Percentiles rank a stretch among this genome's conserved stretches.
Evolutionary conservation across 2,113 vertebrate genomes (phyloP).

Genomic region (Microtus pennsylvanicus): DNA sequence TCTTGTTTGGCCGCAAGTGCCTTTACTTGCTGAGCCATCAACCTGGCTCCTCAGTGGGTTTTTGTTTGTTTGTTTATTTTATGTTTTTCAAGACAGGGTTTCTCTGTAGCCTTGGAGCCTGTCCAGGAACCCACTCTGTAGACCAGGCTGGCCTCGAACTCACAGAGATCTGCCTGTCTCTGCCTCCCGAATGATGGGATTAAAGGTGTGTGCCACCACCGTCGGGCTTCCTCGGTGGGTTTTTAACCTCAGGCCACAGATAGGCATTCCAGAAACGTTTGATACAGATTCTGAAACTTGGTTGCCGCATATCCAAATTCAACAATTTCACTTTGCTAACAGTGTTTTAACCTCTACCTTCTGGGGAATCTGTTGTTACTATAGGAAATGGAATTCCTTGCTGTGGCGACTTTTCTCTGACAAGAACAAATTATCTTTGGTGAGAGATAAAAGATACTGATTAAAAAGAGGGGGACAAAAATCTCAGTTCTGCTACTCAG

Average conservation of each 20-base stretch:
- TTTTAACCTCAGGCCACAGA: not conserved
- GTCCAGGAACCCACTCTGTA: too few species aligned
- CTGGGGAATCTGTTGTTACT: constrained; percentile 42
- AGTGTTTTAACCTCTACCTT: constrained; percentile 66
- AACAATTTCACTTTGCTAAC: constrained; percentile 79
- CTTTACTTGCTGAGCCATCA: not conserved
- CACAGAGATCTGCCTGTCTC: too few species aligned
- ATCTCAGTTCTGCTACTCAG: constrained; percentile 65
- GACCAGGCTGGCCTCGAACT: too few species aligned
- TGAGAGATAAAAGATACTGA: constrained; percentile 59
- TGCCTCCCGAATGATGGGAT: too few species aligned
- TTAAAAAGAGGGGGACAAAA: not conserved
- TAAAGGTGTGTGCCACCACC: too few species aligned
- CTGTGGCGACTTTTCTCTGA: constrained; percentile 37
- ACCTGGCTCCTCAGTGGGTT: not conserved
- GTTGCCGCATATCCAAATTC: constrained; percentile 72
- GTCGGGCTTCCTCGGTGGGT: not conserved
- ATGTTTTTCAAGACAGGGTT: too few species aligned
- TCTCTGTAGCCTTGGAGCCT: too few species aligned
- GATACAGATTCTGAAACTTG: constrained; percentile 73
- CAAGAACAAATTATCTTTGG: constrained; percentile 63
- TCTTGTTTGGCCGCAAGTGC: not conserved
- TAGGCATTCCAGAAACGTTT: constrained; percentile 71
- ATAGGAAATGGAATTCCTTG: constrained; percentile 64
- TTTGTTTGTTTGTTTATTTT: not conserved